A percentile compares a stretch with the other conserved stretches of the same genome.
These are phyloP conservation scores for Wiebesia pumilae DNA, from an alignment of 1,140 invertebrate species.

Conservation along the genomic window DNA sequence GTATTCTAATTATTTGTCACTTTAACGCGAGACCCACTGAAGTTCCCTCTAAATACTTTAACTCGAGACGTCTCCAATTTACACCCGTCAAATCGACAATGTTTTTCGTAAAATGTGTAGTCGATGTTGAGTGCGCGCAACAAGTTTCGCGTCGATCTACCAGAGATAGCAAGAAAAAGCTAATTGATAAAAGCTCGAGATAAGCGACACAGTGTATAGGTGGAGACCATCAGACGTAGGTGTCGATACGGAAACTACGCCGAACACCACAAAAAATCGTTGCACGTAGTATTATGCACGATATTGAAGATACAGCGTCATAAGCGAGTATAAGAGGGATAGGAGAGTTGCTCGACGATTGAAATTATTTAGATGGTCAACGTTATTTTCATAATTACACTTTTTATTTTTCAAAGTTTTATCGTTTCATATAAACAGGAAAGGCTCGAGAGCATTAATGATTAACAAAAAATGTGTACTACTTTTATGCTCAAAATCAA, in stretches of 20 bases:
- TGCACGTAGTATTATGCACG: background rate
- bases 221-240: background rate
- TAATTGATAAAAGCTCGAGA: background rate
- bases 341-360: too few species aligned
- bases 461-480: too few species aligned
- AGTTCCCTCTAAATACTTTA: background rate
- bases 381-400: too few species aligned
- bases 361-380: too few species aligned
- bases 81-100: background rate
- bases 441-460: too few species aligned
- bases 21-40: background rate
- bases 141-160: background rate
- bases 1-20: slow-evolving; percentile 17
- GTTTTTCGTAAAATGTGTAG: background rate
- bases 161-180: slow-evolving; percentile 18
- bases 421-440: too few species aligned
- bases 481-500: too few species aligned
- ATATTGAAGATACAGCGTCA: background rate
- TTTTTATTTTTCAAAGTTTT: too few species aligned
- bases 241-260: slow-evolving; percentile 14
- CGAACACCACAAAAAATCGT: background rate
- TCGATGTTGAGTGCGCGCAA: background rate
- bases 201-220: background rate
- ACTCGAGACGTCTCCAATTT: slow-evolving; percentile 31
- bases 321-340: too few species aligned